Evolutionary conservation across 1,140 invertebrate genomes (phyloP).

Genomic region (Rhopalosiphum padi): DNA sequence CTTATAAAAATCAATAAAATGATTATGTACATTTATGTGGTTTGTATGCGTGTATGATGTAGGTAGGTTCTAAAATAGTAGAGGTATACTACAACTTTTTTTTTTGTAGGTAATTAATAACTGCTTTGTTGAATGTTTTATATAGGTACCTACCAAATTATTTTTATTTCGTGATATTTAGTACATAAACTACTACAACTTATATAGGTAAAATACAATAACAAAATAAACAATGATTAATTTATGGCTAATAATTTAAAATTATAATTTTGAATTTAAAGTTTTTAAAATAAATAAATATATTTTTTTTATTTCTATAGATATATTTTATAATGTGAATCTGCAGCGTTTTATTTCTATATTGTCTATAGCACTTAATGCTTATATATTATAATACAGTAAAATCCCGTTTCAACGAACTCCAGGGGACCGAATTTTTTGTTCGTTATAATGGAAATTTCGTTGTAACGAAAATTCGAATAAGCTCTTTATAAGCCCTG

Average conservation of each 20-base stretch:
- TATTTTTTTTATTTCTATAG: not conserved
- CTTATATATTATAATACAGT: not conserved
- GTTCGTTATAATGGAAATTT: no score
- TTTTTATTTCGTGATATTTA: no score
- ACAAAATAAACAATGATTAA: no score
- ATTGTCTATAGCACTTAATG: not conserved
- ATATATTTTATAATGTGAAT: not conserved
- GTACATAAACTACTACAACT: no score
- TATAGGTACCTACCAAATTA: not conserved
- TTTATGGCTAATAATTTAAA: not conserved
- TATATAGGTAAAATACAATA: no score
- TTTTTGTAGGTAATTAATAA: not conserved
- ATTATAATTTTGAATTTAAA: not conserved
- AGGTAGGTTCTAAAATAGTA: not conserved
- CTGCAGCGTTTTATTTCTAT: not conserved
- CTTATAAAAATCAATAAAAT: not conserved
- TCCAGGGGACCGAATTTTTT: no score
- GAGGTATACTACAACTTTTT: no score
- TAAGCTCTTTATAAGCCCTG: no score
- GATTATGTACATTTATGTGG: not conserved
- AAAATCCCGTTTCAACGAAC: no score
- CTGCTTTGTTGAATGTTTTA: not conserved
- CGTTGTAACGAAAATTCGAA: no score
- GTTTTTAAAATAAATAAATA: not conserved
- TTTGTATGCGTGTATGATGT: not conserved